These are phyloP conservation scores for Notoglanidium macrostoma DNA, from an alignment of 2,797 vertebrate genomes.

Conservation along the genomic window DNA sequence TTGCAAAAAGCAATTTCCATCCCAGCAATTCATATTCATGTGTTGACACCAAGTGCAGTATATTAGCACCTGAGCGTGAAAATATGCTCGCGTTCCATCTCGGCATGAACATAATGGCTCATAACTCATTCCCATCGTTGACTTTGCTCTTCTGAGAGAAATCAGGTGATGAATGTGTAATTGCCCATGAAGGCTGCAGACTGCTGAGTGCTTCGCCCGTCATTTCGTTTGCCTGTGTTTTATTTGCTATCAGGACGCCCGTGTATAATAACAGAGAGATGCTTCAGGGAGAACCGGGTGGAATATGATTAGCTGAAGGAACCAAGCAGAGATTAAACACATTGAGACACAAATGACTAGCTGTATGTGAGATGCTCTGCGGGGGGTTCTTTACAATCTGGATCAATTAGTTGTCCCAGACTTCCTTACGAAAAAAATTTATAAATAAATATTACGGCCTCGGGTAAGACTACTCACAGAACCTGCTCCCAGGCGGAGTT, in stretches of 20 bases:
- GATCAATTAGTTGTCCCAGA: conserved; percentile 7
- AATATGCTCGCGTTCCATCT: conserved; percentile 21
- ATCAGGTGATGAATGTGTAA: conserved; percentile 33
- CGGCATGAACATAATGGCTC: conserved; percentile 27
- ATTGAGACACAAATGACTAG: not conserved
- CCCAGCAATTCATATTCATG: conserved; percentile 31
- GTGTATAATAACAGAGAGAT: conserved; percentile 5
- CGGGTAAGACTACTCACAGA: not conserved
- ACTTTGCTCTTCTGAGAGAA: conserved; percentile 9
- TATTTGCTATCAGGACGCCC: conserved; percentile 29
- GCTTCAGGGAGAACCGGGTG: not conserved
- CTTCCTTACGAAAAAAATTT: not conserved
- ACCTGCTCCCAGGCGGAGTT: not conserved
- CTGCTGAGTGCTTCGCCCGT: not conserved
- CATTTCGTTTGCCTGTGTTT: conserved; percentile 21
- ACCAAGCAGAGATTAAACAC: conserved; percentile 30
- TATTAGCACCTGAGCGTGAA: conserved; percentile 37
- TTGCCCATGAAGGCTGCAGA: conserved; percentile 17
- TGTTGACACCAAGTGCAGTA: conserved; percentile 30
- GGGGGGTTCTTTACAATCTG: conserved; percentile 11
- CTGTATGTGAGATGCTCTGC: conserved; percentile 1
- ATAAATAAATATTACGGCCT: not conserved
- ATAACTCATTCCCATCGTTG: conserved; percentile 26
- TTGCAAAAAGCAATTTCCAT: conserved; percentile 6
- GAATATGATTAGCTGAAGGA: conserved; percentile 19